phyloP scores from a whole-genome alignment of 2,797 vertebrate species.

The Rhabdophis nuchalis region DNA sequence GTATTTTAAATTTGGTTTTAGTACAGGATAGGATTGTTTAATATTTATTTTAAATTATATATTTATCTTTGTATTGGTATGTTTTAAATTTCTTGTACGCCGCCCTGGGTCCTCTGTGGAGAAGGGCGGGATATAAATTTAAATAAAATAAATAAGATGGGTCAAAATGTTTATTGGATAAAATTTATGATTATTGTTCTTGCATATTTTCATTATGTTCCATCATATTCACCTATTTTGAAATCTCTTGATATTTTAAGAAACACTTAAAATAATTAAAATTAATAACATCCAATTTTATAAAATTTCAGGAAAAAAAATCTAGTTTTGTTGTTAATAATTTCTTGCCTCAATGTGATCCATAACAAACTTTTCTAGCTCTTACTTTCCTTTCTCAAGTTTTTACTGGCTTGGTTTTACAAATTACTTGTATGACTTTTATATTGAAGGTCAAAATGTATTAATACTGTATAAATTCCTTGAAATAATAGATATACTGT shows the following conservation, averaged over 20 bases:
- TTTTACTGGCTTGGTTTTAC: conserved; percentile 2
- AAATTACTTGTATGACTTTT: not conserved
- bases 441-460: not conserved
- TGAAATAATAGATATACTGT: not conserved
- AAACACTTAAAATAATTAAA: not conserved
- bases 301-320: not conserved
- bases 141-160: too few species aligned
- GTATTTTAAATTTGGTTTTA: too few species aligned
- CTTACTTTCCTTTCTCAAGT: not conserved
- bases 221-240: not conserved
- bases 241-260: not conserved
- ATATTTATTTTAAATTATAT: too few species aligned
- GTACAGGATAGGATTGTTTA: too few species aligned
- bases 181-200: not conserved
- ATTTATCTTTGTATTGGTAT: too few species aligned
- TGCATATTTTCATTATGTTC: not conserved
- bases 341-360: not conserved
- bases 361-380: not conserved
- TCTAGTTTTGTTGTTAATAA: not conserved
- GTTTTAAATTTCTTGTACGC: too few species aligned
- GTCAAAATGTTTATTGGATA: not conserved
- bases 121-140: too few species aligned
- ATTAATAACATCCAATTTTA: not conserved
- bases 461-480: not conserved
- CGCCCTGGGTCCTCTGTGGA: too few species aligned